Percentiles rank a stretch among this genome's conserved stretches.
These are phyloP conservation scores for Betta splendens DNA, from an alignment of 2,797 vertebrate species.

Conservation along the genomic window DNA sequence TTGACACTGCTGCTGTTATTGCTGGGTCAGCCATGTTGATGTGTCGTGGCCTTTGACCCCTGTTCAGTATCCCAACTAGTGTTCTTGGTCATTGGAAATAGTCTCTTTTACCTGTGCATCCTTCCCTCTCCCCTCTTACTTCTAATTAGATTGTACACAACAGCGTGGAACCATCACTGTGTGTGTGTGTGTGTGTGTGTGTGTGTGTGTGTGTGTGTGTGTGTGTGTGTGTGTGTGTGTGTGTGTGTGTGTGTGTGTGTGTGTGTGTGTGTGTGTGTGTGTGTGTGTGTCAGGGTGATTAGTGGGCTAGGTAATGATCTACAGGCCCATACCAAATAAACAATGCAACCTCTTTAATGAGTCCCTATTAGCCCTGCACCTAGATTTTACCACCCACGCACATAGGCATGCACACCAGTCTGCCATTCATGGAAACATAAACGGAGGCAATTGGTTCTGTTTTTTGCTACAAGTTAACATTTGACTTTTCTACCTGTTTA, in stretches of 20 bases:
- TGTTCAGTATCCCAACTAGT: not conserved
- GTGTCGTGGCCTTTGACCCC: constrained; percentile 42
- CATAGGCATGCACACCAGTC: not conserved
- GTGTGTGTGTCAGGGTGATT: constrained; percentile 64
- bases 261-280: constrained; percentile 21
- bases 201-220: constrained; percentile 28
- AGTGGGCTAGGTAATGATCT: constrained; percentile 87
- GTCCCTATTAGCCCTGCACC: constrained; percentile 84
- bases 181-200: constrained; percentile 24
- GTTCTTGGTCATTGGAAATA: constrained; percentile 45
- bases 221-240: constrained; percentile 32
- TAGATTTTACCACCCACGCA: constrained; percentile 67
- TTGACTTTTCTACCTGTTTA: too few species aligned
- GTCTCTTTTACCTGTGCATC: constrained; percentile 49
- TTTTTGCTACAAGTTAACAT: not conserved
- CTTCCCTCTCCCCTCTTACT: constrained; percentile 42
- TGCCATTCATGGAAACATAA: not conserved
- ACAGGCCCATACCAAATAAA: constrained; percentile 86
- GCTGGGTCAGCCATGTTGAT: constrained; percentile 52
- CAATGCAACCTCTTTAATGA: constrained; percentile 86
- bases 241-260: constrained; percentile 27
- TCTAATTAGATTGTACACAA: constrained; percentile 75
- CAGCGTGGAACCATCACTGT: too few species aligned
- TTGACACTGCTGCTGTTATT: constrained; percentile 32
- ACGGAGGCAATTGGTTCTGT: too few species aligned